A percentile compares a stretch with the other conserved stretches of the same genome.
Evolutionary conservation across 2,113 vertebrate genomes (phyloP).

Genomic region (Phainopepla nitens): DNA sequence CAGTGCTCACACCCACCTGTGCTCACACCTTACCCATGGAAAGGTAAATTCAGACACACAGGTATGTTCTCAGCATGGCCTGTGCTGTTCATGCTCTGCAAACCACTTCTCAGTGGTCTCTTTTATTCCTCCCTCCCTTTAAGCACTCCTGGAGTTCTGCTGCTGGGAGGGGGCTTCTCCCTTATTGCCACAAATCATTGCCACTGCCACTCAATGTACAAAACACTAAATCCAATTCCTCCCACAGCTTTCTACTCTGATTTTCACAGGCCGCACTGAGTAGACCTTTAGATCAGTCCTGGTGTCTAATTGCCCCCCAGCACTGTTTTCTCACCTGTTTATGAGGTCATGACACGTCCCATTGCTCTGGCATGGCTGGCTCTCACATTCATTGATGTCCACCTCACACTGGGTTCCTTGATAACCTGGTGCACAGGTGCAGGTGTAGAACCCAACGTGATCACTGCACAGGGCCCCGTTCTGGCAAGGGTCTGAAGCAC

Average conservation of each 20-base stretch:
- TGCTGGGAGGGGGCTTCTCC: not conserved
- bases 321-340: constrained; percentile 76
- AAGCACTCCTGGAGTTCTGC: not conserved
- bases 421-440: constrained; percentile 82
- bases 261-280: not conserved
- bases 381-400: constrained; percentile 87
- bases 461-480: constrained; percentile 86
- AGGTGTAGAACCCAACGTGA: constrained; percentile 81
- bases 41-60: not conserved
- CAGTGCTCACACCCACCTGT: not conserved
- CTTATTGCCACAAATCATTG: not conserved
- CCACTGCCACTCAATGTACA: not conserved
- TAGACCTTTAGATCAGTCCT: not conserved
- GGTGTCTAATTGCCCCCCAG: not conserved
- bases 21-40: not conserved
- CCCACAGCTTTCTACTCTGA: not conserved
- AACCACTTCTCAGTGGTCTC: not conserved
- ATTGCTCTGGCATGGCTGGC: constrained; percentile 79
- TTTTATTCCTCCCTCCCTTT: not conserved
- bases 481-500: constrained; percentile 82
- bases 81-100: not conserved
- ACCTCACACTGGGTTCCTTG: constrained; percentile 81
- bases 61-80: not conserved
- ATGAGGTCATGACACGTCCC: constrained; percentile 81
- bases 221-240: not conserved